These are phyloP conservation scores for Sycophaga agraensis DNA, from an alignment of 1,140 invertebrate genomes.

Conservation along the genomic window DNA sequence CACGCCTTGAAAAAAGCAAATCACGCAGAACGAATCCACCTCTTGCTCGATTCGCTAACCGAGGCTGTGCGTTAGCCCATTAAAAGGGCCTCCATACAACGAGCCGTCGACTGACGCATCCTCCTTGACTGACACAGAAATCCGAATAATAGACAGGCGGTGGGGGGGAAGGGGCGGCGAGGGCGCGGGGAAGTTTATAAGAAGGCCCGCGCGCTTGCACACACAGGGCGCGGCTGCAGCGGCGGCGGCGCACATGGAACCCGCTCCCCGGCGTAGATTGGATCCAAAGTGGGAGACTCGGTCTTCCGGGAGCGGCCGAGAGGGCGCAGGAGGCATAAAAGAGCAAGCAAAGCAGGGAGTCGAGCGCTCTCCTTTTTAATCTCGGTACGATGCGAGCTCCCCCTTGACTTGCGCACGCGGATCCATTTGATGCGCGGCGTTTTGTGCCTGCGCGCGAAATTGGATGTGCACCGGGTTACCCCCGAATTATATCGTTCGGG, in stretches of 20 bases:
- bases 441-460: background rate
- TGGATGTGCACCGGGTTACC: constrained; percentile 1
- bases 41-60: too few relatives aligned
- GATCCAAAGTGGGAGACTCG: constrained; percentile 8
- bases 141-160: constrained; percentile 1
- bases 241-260: background rate
- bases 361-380: constrained; percentile 46
- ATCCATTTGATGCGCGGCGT: too few relatives aligned
- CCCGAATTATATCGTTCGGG: constrained; percentile 1
- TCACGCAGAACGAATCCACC: too few relatives aligned
- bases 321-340: constrained; percentile 44
- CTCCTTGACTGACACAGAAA: background rate
- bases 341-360: constrained; percentile 49
- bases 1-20: too few relatives aligned
- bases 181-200: background rate
- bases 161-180: too few relatives aligned
- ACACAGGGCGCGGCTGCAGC: too few relatives aligned
- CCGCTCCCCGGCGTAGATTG: constrained; percentile 4
- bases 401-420: background rate
- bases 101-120: too few relatives aligned
- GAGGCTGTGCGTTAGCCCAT: too few relatives aligned
- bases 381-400: constrained; percentile 47
- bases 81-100: too few relatives aligned
- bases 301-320: constrained; percentile 14
- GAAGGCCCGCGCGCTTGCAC: background rate